Evolutionary conservation across 2,797 vertebrate species (phyloP), one percentile per base, ranked within the genome.

Genomic region (Fistularia tabacaria): DNA sequence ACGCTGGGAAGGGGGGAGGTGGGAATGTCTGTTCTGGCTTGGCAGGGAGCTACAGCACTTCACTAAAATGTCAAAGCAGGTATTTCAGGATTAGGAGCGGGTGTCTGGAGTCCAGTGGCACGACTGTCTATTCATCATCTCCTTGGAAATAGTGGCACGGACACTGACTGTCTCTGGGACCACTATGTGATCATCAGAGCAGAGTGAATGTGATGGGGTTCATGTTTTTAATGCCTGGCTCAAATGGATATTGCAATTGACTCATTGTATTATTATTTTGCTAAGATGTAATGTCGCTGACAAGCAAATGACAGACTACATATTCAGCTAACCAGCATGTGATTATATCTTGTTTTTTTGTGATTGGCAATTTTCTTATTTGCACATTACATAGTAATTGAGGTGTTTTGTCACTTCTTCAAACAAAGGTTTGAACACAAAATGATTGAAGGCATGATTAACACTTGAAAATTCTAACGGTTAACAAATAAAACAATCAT

Each of bases 21-120:
- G 38, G 36, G 39, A 38, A 46, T 12, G 44, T 63, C 59, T 47
- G 56, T 14, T 64, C 59, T 67, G 61, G 49, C 54, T 69, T 68
- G 66, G 73, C 60, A 64, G 72, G 64, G 66, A 38, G 62, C 54
- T 56, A 3, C 15, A 67, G 69, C 56, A 64, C 66, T 77, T 85
- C 71, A 82, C 83, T 77, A 80, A 80, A 79, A 64, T 62, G 64
- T 59, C 57, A 48, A 48, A 46, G 64, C 77, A 79, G 82, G 79
- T 85, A 85, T 85, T 84, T 83, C 57, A 50, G 74, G 81, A 74
- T 67, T 46, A 56, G 41, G 66, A 73, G 83, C 79, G 66, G 77
- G 79, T 50, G 66, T 59, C 56, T 38, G 59, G 58, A n/a, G n/a
- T n/a, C n/a, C n/a, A n/a, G n/a, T n/a, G n/a, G 59, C 44, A 52